A percentile compares a stretch with the other conserved stretches of the same genome.
phyloP scores from a whole-genome alignment of 1,140 invertebrate species.

The roundworm (Caenorhabditis elegans) region DNA sequence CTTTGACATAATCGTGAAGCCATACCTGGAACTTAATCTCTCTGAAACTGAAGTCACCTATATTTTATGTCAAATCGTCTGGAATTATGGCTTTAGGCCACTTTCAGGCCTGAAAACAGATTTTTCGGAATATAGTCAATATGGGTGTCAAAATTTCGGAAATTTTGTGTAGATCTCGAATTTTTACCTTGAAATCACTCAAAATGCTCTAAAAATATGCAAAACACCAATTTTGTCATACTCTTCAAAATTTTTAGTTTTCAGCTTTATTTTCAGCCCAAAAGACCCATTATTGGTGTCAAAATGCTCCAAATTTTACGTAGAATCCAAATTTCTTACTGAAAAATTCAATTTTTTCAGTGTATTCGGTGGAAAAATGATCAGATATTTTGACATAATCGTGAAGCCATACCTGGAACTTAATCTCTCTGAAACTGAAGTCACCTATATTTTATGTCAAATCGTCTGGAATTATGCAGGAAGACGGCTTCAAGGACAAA shows the following conservation, averaged over 20 bases:
- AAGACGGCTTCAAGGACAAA: not conserved
- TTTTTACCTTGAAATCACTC: too few species aligned
- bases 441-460: conserved; percentile 11
- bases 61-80: conserved; percentile 3
- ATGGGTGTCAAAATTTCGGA: too few species aligned
- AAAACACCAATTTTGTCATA: too few species aligned
- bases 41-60: conserved; percentile 10
- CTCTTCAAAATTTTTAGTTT: too few species aligned
- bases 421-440: not conserved
- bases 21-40: not conserved
- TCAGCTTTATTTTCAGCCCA: too few species aligned
- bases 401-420: not conserved
- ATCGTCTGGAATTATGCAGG: conserved; percentile 18
- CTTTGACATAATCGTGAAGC: not conserved
- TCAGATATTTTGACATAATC: not conserved
- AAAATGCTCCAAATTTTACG: too few species aligned
- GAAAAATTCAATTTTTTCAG: not conserved
- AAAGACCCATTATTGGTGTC: too few species aligned
- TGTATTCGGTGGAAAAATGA: conserved; percentile 10
- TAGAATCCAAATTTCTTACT: too few species aligned
- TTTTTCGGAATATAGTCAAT: too few species aligned
- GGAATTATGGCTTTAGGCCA: not conserved
- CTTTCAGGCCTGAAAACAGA: not conserved
- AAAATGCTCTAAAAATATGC: too few species aligned
- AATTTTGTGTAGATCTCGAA: too few species aligned